Evolutionary conservation across 1,140 invertebrate genomes (phyloP).

Genomic region (Drosophila azteca): DNA sequence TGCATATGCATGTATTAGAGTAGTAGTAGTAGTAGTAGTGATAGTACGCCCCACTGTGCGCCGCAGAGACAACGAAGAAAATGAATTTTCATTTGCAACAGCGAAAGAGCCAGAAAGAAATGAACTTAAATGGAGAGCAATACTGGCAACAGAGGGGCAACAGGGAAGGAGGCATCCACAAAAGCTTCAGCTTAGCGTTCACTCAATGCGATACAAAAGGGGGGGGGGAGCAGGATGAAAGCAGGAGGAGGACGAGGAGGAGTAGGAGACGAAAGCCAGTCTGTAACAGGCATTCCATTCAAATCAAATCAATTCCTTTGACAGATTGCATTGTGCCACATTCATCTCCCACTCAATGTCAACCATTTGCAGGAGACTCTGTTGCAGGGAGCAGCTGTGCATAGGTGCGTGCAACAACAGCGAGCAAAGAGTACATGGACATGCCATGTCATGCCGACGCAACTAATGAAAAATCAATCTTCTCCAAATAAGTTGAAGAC

Average conservation of each 20-base stretch:
- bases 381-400: background rate
- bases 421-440: too few relatives aligned
- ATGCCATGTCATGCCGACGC: too few relatives aligned
- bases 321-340: conserved; percentile 36
- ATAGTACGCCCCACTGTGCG: too few relatives aligned
- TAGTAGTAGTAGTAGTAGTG: too few relatives aligned
- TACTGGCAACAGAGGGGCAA: background rate
- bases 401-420: too few relatives aligned
- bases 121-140: conserved; percentile 28
- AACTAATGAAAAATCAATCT: too few relatives aligned
- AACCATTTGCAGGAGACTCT: conserved; percentile 29
- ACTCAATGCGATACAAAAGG: conserved; percentile 6
- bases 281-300: conserved; percentile 39
- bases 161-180: background rate
- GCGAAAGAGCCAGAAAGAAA: background rate
- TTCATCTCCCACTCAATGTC: conserved; percentile 37
- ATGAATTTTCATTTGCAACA: conserved; percentile 63
- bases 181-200: conserved; percentile 40
- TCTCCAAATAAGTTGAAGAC: too few relatives aligned
- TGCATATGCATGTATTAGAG: too few relatives aligned
- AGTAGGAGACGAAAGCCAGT: background rate
- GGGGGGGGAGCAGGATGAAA: background rate
- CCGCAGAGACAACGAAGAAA: conserved; percentile 45
- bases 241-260: background rate
- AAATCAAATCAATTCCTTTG: conserved; percentile 46